These are phyloP conservation scores for Erythrolamprus reginae DNA, from an alignment of 2,113 vertebrate species.

Conservation along the genomic window DNA sequence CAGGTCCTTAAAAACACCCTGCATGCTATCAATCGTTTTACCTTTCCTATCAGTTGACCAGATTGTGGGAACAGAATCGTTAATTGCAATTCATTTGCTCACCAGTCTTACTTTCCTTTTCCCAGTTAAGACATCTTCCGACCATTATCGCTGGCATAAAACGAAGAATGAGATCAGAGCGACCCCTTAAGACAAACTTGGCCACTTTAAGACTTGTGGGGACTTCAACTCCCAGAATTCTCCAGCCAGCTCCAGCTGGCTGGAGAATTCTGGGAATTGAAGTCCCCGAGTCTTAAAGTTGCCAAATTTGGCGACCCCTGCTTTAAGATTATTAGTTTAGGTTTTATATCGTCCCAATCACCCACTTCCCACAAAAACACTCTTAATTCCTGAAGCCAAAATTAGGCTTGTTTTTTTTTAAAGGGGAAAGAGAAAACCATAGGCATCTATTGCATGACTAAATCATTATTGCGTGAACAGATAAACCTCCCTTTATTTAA, in stretches of 20 bases:
- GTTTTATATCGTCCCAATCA: background rate
- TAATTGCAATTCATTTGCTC: background rate
- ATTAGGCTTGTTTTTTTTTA: background rate
- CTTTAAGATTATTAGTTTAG: background rate
- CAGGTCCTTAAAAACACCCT: too few relatives aligned
- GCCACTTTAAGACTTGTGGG: too few relatives aligned
- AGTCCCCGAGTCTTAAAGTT: too few relatives aligned
- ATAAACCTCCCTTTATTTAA: background rate
- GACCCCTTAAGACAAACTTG: too few relatives aligned
- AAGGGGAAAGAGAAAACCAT: background rate
- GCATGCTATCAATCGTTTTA: background rate
- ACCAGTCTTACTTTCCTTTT: background rate
- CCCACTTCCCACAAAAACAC: rapidly evolving
- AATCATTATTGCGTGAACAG: too few relatives aligned
- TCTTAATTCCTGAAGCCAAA: background rate
- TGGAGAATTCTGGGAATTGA: too few relatives aligned
- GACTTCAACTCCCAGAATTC: too few relatives aligned
- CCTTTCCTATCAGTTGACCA: background rate
- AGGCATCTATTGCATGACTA: background rate
- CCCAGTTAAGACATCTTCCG: background rate
- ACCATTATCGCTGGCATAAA: background rate
- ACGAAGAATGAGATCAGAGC: too few relatives aligned
- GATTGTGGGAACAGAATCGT: background rate
- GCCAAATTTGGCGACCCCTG: too few relatives aligned
- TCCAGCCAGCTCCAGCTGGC: too few relatives aligned